These are phyloP conservation scores for Julus scanicus DNA, from an alignment of 2,888 invertebrate genomes.

Conservation along the genomic window DNA sequence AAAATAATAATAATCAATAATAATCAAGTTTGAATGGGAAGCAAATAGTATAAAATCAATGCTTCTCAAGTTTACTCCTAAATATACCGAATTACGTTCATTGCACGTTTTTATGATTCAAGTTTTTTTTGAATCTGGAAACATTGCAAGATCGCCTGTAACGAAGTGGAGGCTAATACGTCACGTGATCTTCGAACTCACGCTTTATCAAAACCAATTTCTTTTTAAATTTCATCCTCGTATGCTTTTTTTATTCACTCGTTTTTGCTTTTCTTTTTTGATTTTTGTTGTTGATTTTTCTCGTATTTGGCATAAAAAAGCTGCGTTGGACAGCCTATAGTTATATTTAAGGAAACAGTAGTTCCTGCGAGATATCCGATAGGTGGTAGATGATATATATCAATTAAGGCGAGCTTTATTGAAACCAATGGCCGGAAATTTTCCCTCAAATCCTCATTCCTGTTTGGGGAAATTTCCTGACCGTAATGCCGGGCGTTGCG, in stretches of 20 bases:
- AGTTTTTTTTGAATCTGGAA: background rate
- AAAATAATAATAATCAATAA: background rate
- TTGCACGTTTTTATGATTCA: too few species aligned
- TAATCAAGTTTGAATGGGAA: background rate
- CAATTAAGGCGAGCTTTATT: constrained; percentile 44
- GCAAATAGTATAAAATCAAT: background rate
- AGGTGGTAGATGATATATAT: constrained; percentile 12
- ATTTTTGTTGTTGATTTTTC: background rate
- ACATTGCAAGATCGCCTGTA: background rate
- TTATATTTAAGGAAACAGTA: background rate
- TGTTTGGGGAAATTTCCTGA: background rate
- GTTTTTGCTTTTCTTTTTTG: background rate
- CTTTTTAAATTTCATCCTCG: background rate
- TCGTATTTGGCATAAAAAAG: constrained; percentile 8
- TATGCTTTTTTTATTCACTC: background rate
- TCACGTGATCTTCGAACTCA: background rate
- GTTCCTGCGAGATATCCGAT: constrained; percentile 31
- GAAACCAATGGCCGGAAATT: background rate
- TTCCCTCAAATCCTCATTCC: constrained; percentile 29
- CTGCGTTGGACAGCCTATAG: background rate
- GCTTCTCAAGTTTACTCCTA: background rate
- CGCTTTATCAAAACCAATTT: background rate
- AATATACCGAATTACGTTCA: background rate
- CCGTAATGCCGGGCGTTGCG: background rate
- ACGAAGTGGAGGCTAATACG: constrained; percentile 1